A percentile compares a stretch with the other conserved stretches of the same genome.
Evolutionary conservation across 2,797 vertebrate genomes (phyloP).

Genomic region (Staurois parvus): DNA sequence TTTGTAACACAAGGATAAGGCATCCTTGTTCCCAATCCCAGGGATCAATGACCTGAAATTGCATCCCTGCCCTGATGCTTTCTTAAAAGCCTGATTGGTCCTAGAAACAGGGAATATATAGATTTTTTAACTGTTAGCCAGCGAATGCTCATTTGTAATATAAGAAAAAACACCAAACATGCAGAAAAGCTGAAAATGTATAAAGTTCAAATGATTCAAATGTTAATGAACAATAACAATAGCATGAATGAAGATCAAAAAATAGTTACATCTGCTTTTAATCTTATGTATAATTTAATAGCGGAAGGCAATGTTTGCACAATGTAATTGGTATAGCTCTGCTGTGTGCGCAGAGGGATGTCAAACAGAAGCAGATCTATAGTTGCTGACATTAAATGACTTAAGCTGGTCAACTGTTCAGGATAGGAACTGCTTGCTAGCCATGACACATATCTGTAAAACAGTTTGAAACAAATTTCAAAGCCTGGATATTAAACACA

Average conservation of each 20-base stretch:
- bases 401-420: constrained; percentile 12
- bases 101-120: no score
- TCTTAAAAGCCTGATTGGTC: no score
- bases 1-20: no score
- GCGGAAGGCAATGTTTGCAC: constrained; percentile 53
- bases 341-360: constrained; percentile 23
- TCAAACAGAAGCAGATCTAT: constrained; percentile 37
- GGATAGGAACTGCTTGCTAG: constrained; percentile 2
- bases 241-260: constrained; percentile 29
- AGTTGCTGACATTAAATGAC: constrained; percentile 16
- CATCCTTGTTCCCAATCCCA: no score
- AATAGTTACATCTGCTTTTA: constrained; percentile 29
- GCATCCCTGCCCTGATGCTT: no score
- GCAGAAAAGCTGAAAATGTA: background rate
- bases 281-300: constrained; percentile 44
- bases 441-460: constrained; percentile 18
- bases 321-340: constrained; percentile 50
- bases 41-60: no score
- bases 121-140: background rate
- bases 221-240: background rate
- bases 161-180: background rate
- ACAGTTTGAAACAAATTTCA: constrained; percentile 12
- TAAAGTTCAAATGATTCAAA: background rate
- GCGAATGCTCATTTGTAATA: background rate
- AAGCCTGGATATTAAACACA: constrained; percentile 46